phyloP scores from a whole-genome alignment of 2,797 vertebrate genomes.

The Cossypha caffra region DNA sequence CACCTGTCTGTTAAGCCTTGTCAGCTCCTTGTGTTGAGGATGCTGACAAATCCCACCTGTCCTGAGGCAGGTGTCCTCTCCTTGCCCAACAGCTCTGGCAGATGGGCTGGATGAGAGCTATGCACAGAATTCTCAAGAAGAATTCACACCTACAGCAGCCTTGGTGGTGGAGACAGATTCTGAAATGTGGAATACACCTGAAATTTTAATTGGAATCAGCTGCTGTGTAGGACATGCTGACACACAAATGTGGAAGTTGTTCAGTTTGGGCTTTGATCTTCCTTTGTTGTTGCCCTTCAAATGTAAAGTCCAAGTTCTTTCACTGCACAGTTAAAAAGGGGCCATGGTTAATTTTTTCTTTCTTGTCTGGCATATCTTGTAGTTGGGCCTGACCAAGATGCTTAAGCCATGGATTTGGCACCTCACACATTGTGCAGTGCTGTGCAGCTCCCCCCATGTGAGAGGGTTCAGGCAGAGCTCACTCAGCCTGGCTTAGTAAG shows the following conservation, averaged over 20 bases:
- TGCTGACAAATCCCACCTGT: not conserved
- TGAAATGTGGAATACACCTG: not conserved
- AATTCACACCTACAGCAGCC: not conserved
- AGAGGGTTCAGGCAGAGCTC: not conserved
- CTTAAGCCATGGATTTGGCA: not conserved
- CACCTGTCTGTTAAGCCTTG: not conserved
- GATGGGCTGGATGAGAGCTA: not conserved
- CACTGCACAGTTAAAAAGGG: not conserved
- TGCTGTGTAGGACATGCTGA: not conserved
- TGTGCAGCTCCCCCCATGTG: not conserved
- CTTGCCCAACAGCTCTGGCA: not conserved
- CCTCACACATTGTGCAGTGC: not conserved
- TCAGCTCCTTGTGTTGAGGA: not conserved
- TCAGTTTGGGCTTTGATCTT: not conserved
- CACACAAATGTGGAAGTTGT: rapidly evolving
- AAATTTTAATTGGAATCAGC: not conserved
- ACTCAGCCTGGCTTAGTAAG: not conserved
- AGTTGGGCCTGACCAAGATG: not conserved
- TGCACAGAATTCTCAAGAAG: not conserved
- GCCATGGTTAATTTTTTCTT: not conserved
- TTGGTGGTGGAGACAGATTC: not conserved
- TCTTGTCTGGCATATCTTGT: not conserved
- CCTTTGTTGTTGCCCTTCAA: not conserved
- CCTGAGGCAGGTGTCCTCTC: not conserved
- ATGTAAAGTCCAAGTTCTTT: not conserved